Conservation (phyloP, 2,797 vertebrate genomes). For the Sitta carolinensis region DNA sequence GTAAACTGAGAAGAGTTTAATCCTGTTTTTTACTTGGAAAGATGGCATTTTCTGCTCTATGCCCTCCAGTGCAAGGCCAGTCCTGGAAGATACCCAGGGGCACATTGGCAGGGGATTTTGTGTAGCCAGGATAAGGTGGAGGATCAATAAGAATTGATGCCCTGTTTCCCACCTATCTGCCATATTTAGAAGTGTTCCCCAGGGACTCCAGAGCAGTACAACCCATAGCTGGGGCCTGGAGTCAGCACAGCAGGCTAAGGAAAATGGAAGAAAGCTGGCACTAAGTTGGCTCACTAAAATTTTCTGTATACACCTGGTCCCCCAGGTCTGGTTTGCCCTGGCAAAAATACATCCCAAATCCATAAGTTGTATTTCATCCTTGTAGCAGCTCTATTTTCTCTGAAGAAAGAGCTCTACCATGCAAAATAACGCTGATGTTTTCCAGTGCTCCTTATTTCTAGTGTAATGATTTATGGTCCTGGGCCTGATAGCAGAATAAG, state of each 20-base stretch:
- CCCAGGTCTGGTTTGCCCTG: not conserved
- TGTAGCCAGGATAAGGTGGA: not conserved
- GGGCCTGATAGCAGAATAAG: not conserved
- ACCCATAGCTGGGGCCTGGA: not conserved
- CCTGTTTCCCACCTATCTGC: not conserved
- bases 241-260: not conserved
- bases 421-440: not conserved
- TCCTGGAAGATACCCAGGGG: not conserved
- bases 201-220: not conserved
- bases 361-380: not conserved
- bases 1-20: not conserved
- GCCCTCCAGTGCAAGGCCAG: not conserved
- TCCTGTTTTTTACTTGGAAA: not conserved
- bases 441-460: not conserved
- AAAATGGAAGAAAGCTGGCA: not conserved
- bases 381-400: not conserved
- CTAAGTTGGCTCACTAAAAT: not conserved
- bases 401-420: not conserved
- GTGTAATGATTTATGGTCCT: not conserved
- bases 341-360: not conserved
- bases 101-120: not conserved
- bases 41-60: not conserved
- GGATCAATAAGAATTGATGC: not conserved
- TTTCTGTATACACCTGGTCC: accelerated
- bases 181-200: not conserved